A percentile compares a stretch with the other conserved stretches of the same genome.
phyloP scores from a whole-genome alignment of 2,888 invertebrate species.

The Caenorhabditis becei region DNA sequence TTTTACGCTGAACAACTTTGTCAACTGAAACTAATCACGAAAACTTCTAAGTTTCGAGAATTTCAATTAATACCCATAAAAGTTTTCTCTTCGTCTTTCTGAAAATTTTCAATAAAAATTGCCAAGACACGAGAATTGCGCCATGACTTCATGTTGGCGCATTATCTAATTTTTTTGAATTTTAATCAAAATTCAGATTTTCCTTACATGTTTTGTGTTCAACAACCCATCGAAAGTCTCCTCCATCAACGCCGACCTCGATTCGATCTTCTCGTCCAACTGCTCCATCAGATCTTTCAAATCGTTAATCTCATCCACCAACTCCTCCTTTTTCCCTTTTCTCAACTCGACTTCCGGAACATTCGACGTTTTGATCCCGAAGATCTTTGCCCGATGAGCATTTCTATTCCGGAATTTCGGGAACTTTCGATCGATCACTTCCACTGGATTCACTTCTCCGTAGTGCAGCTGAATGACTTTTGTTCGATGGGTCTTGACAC shows the following conservation, averaged over 20 bases:
- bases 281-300: conserved; percentile 62
- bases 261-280: conserved; percentile 55
- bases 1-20: too few species aligned
- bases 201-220: conserved; percentile 50
- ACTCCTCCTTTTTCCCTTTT: conserved; percentile 37
- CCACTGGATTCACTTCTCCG: conserved; percentile 43
- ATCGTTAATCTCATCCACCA: conserved; percentile 60
- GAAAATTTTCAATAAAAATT: too few species aligned
- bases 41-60: too few species aligned
- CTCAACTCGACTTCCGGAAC: conserved; percentile 24
- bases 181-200: too few species aligned
- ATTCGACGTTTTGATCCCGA: conserved; percentile 55
- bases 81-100: too few species aligned
- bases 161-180: background rate
- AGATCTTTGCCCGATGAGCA: conserved; percentile 47
- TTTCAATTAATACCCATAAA: too few species aligned
- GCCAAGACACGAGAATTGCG: too few species aligned
- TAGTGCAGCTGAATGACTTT: conserved; percentile 48
- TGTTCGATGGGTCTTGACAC: conserved; percentile 41
- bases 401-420: conserved; percentile 47
- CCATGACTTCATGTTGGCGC: background rate
- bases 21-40: too few species aligned
- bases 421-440: conserved; percentile 38
- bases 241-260: conserved; percentile 51
- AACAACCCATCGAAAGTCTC: conserved; percentile 26